Percentiles rank a stretch among this genome's conserved stretches.
These are phyloP conservation scores for Onychorhynchus coronatus DNA, from an alignment of 2,113 vertebrate genomes.

Conservation along the genomic window DNA sequence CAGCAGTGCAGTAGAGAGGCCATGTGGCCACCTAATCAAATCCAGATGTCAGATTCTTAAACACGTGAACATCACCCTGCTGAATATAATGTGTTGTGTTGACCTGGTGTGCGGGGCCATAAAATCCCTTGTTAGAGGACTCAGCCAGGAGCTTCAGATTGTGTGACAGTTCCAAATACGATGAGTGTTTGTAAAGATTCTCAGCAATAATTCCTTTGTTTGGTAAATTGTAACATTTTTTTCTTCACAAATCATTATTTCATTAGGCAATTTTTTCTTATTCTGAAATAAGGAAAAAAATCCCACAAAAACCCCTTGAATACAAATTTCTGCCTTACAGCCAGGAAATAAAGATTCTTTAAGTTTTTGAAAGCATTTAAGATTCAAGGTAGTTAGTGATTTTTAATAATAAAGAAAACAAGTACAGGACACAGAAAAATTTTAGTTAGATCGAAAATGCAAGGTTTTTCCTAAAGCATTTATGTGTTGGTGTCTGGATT, in stretches of 20 bases:
- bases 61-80: not conserved
- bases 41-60: not conserved
- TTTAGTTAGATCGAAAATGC: not conserved
- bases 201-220: not conserved
- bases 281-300: not conserved
- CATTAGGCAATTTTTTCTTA: not conserved
- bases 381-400: not conserved
- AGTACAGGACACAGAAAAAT: not conserved
- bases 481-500: not conserved
- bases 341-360: not conserved
- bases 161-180: not conserved
- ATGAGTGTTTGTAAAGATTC: not conserved
- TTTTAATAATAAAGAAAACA: not conserved
- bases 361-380: not conserved
- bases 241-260: not conserved
- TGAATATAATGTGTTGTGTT: not conserved
- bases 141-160: not conserved
- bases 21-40: not conserved
- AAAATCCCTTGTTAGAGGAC: not conserved
- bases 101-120: not conserved
- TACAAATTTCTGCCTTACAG: not conserved
- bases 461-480: not conserved
- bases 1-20: not conserved
- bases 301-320: accelerated
- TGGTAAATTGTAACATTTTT: not conserved